Percentiles rank a stretch among this genome's conserved stretches.
phyloP scores from a whole-genome alignment of 2,113 vertebrate species.

The Neoarius graeffei region DNA sequence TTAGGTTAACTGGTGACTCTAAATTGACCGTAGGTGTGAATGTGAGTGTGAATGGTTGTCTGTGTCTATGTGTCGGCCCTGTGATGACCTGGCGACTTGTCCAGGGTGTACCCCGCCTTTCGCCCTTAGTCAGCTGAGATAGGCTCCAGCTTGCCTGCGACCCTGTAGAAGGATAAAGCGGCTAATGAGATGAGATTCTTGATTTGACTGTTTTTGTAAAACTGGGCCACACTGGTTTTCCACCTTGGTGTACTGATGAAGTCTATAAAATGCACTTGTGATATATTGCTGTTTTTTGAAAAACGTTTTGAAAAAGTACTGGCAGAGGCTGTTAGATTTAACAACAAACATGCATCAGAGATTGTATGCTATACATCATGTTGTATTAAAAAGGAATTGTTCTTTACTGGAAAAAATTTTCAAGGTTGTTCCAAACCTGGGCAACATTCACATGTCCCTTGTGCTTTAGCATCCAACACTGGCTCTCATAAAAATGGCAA shows the following conservation, averaged over 20 bases:
- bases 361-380: slow-evolving; percentile 3
- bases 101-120: no score
- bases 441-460: slow-evolving; percentile 16
- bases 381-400: background rate
- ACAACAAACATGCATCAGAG: background rate
- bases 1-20: no score
- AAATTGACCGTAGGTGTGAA: no score
- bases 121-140: no score
- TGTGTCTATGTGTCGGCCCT: no score
- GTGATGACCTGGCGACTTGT: no score
- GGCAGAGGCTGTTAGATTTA: background rate
- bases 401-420: background rate
- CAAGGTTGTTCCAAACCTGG: background rate
- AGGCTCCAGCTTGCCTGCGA: no score
- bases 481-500: slow-evolving; percentile 26
- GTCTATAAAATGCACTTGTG: background rate
- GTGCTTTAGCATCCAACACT: slow-evolving; percentile 45
- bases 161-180: no score
- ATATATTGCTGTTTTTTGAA: background rate
- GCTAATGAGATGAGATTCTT: no score
- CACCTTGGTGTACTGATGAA: background rate
- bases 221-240: background rate
- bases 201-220: background rate
- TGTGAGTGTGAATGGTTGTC: no score
- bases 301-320: background rate